Conservation (phyloP, 2,113 vertebrate genomes). For the Dromas ardeola region DNA sequence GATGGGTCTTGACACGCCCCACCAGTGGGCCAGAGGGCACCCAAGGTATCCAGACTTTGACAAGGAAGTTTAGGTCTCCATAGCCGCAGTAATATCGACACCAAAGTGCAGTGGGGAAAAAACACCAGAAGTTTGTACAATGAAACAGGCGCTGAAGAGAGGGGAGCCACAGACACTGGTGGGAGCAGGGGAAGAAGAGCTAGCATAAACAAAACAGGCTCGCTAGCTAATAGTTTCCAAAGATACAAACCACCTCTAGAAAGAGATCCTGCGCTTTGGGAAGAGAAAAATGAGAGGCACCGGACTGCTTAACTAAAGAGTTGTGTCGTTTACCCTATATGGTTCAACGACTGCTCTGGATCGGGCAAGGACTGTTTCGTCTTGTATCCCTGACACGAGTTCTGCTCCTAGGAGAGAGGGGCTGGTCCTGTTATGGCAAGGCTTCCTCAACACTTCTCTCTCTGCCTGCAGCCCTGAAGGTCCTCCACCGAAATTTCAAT, state of each 20-base stretch:
- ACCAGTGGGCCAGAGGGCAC: neutral
- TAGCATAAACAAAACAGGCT: neutral
- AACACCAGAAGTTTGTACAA: neutral
- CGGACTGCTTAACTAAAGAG: neutral
- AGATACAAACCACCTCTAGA: neutral
- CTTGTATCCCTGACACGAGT: neutral
- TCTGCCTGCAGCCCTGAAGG: neutral
- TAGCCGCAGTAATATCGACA: neutral
- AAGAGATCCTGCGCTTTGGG: neutral
- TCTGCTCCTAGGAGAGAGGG: neutral
- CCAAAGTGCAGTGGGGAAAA: neutral
- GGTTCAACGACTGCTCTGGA: neutral
- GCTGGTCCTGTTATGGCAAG: neutral
- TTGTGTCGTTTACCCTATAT: neutral
- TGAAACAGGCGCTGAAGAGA: neutral
- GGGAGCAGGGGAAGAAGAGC: neutral
- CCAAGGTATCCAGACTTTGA: neutral
- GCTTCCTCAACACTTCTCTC: neutral
- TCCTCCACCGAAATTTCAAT: neutral
- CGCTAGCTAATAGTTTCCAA: neutral
- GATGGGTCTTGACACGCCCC: neutral
- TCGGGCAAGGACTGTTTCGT: neutral
- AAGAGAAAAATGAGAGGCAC: neutral
- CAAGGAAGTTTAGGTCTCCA: neutral
- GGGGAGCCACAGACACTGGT: neutral